phyloP scores from a whole-genome alignment of 2,797 vertebrate genomes.

The Nothura maculosa region DNA sequence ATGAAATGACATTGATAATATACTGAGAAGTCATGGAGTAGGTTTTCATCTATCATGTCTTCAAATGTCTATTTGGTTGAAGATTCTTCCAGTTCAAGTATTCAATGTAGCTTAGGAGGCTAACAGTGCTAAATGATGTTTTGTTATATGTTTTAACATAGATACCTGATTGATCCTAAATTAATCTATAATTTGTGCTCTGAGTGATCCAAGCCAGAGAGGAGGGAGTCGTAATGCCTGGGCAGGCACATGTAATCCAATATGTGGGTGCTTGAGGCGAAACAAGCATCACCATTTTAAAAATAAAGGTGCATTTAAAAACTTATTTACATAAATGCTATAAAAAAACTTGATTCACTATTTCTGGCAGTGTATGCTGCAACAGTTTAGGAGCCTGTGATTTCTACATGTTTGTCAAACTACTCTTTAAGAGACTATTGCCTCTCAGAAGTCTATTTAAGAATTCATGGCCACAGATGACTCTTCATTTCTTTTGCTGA shows the following conservation, averaged over 20 bases:
- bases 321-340: background rate
- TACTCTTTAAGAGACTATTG: background rate
- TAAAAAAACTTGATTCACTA: background rate
- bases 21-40: background rate
- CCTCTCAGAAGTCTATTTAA: background rate
- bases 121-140: background rate
- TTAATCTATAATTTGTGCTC: background rate
- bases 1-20: background rate
- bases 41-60: fast-evolving
- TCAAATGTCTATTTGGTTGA: background rate
- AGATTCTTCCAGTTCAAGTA: background rate
- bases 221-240: background rate
- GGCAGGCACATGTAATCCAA: fast-evolving
- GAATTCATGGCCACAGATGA: background rate
- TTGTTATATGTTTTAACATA: background rate
- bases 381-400: background rate
- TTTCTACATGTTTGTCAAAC: background rate
- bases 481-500: background rate
- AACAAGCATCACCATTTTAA: background rate
- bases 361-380: background rate
- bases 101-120: background rate
- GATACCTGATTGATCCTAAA: background rate
- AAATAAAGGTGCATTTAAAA: background rate
- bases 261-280: background rate
- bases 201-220: background rate